Percentiles rank a stretch among this genome's conserved stretches.
phyloP scores from a whole-genome alignment of 2,113 vertebrate species.

The Neofelis nebulosa region DNA sequence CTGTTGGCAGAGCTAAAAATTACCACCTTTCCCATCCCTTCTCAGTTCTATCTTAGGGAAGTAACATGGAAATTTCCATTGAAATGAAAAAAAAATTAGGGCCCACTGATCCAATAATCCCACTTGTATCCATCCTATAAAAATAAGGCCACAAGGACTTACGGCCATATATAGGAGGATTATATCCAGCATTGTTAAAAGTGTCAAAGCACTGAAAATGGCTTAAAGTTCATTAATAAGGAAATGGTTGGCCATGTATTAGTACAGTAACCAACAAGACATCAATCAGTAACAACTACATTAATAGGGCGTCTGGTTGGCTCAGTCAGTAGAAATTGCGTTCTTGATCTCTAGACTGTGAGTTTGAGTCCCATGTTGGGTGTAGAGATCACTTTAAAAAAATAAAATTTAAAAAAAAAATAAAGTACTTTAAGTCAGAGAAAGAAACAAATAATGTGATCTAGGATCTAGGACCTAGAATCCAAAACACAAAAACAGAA shows the following conservation, averaged over 20 bases:
- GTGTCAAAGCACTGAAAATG: background rate
- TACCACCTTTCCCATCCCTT: background rate
- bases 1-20: background rate
- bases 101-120: background rate
- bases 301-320: background rate
- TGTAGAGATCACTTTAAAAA: background rate
- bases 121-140: background rate
- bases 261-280: constrained; percentile 1
- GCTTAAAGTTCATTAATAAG: background rate
- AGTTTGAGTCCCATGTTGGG: background rate
- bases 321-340: background rate
- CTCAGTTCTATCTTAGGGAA: background rate
- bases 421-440: background rate
- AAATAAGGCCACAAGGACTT: background rate
- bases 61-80: background rate
- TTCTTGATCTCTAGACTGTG: background rate
- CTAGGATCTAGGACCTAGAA: background rate
- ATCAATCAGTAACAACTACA: constrained; percentile 1
- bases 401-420: background rate
- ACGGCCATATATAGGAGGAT: background rate
- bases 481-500: background rate
- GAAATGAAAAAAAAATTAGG: background rate
- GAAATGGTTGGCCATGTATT: background rate
- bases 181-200: background rate
- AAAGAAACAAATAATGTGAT: background rate